Conservation (phyloP, 64 coral and sea anemone genomes). For the Stichodactyla helianthus region DNA sequence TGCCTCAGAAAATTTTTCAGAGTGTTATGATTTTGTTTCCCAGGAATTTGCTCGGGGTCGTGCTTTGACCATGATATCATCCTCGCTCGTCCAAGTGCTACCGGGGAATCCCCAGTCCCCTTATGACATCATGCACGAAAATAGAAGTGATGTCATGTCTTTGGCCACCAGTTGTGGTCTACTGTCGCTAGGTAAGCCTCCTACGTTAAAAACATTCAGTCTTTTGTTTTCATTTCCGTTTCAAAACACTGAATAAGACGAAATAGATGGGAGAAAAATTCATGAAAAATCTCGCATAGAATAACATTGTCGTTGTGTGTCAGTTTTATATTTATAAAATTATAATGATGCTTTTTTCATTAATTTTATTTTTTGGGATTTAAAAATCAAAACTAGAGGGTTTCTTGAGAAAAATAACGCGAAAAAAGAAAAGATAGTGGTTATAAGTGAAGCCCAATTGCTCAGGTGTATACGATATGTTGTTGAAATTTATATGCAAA, state of each 20-base stretch:
- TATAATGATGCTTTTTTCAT: no score
- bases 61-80: conserved; percentile 1
- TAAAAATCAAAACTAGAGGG: not conserved
- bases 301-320: not conserved
- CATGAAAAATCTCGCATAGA: not conserved
- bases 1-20: not conserved
- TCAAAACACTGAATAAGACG: not conserved
- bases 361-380: no score
- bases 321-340: not conserved
- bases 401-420: not conserved
- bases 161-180: not conserved
- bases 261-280: not conserved
- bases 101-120: conserved; percentile 9
- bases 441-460: not conserved
- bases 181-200: not conserved
- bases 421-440: not conserved
- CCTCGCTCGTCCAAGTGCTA: not conserved
- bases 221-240: not conserved
- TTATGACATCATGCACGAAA: conserved; percentile 12
- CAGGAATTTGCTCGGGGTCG: not conserved
- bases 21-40: not conserved
- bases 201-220: not conserved
- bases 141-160: conserved; percentile 19
- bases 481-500: not conserved
- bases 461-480: not conserved